A percentile compares a stretch with the other conserved stretches of the same genome.
Conservation (phyloP, 2,797 vertebrate genomes). For the Cichlasoma orientale region DNA sequence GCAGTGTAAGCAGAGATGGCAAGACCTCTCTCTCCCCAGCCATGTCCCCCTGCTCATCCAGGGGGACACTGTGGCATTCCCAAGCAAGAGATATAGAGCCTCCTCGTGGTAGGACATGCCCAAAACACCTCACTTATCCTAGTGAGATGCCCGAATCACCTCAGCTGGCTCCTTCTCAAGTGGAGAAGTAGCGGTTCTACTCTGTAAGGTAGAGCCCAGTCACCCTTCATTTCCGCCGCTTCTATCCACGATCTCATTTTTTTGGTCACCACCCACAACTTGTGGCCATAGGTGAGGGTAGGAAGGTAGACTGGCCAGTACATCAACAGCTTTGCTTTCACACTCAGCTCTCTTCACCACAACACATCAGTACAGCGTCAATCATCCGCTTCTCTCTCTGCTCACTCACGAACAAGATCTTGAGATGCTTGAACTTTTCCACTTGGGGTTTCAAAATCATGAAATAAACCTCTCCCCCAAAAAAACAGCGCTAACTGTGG, state of each 20-base stretch:
- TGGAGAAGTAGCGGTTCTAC: background rate
- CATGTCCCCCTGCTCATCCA: background rate
- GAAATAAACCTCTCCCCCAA: background rate
- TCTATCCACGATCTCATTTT: background rate
- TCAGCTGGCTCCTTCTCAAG: background rate
- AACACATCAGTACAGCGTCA: background rate
- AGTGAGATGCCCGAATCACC: background rate
- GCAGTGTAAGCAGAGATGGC: too few species aligned
- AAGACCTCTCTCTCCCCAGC: background rate
- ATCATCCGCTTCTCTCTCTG: background rate
- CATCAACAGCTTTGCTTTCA: background rate
- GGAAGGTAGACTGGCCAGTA: background rate
- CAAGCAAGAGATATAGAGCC: background rate
- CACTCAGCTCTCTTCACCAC: background rate
- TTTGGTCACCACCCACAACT: accelerated
- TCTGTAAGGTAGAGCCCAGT: background rate
- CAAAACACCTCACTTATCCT: background rate
- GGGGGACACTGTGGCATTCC: background rate
- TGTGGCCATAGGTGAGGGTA: background rate
- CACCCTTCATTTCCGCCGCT: background rate
- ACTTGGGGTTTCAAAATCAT: background rate
- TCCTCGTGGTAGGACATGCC: background rate
- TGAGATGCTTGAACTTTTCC: background rate
- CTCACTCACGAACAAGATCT: background rate
- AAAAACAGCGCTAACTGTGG: background rate